Conservation (phyloP, 2,888 invertebrate genomes). For the Deroplatys truncata region DNA sequence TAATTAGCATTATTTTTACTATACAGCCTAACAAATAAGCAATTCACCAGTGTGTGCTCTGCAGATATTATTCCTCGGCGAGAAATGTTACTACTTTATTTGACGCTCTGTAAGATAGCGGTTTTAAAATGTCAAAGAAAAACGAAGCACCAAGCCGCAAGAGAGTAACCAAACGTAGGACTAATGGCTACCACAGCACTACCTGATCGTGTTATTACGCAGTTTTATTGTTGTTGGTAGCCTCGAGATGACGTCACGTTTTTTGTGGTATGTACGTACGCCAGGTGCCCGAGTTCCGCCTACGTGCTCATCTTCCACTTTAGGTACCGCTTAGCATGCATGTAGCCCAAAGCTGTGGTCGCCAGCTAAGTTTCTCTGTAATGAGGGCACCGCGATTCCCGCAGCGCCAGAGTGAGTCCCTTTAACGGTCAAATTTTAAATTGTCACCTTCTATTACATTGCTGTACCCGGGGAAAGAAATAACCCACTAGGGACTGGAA, state of each 20-base stretch:
- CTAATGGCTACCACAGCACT: not conserved
- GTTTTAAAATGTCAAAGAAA: too few species aligned
- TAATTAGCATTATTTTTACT: too few species aligned
- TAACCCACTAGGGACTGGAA: too few species aligned
- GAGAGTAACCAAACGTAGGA: too few species aligned
- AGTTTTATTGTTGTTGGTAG: not conserved
- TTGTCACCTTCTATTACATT: not conserved
- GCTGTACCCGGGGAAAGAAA: too few species aligned
- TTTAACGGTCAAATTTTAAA: not conserved
- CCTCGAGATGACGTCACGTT: not conserved
- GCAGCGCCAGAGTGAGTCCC: not conserved
- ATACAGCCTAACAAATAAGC: too few species aligned
- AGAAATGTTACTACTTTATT: too few species aligned
- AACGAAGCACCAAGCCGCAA: too few species aligned
- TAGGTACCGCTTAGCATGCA: not conserved
- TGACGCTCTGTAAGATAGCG: too few species aligned
- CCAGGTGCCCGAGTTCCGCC: not conserved
- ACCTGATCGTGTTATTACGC: not conserved
- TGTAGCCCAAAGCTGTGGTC: not conserved
- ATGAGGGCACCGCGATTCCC: not conserved
- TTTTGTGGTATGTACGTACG: not conserved
- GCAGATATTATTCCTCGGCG: too few species aligned
- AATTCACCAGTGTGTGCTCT: too few species aligned
- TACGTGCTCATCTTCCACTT: not conserved
- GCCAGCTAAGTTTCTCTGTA: not conserved